Evolutionary conservation across 2,888 invertebrate species (phyloP), one percentile per base, ranked within the genome.

Genomic region (Morpho achilles): DNA sequence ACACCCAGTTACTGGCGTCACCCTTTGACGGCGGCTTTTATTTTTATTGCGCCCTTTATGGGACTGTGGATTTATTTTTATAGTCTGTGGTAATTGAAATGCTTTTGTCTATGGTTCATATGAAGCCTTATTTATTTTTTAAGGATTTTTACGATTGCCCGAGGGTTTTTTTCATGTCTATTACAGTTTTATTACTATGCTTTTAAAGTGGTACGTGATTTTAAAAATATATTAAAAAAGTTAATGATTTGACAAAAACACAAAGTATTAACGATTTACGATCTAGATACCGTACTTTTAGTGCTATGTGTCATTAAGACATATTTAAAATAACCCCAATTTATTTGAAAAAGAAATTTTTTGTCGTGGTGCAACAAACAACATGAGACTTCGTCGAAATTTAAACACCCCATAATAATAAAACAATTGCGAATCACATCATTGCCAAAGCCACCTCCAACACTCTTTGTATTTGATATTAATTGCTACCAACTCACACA

Each of bases 1-100:
- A 23, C 52, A 32, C 7, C 44, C 53, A 42, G 47, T 32, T 9
- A 42, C 23, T 23, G 50, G 47, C 59, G 58, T 62, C 60, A 62
- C 66, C 67, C 65, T 62, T 64, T 64, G 67, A 66, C 61, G 63
- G 63, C 55, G 63, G 65, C 67, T 68, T 69, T 69, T 69, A 69
- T 67, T 72, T 70, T 72, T 72, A 71, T 68, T 61, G 59, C 66
- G 56, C 66, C 59, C 63, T 69, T 69, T 68, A 64, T 64, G 63
- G 67, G 60, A 50, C 48, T 55, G 50, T 53, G 59, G 60, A 61
- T 62, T 65, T 62, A 62, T 63, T 58, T 65, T 62, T 61, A 53
- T 65, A 57, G 63, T 63, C 59, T 52, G 55, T 48, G 60, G 62
- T 67, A 65, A 69, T 69, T 67, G 63, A 67, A 66, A 64, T 64